phyloP scores from a whole-genome alignment of 2,888 invertebrate genomes.

The Oithona nana region DNA sequence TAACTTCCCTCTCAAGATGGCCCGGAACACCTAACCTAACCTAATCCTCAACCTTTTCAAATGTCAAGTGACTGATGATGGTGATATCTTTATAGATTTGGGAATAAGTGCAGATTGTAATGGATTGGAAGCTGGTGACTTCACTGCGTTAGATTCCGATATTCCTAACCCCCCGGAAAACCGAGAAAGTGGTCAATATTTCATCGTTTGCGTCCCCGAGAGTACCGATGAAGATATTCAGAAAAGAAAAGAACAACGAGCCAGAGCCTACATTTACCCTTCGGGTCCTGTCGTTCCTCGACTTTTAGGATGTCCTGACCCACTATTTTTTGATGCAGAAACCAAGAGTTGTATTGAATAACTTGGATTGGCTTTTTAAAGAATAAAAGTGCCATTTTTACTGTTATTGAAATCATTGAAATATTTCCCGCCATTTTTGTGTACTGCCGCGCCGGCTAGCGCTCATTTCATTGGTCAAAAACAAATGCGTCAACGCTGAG shows the following conservation, averaged over 20 bases:
- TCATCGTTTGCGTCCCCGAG: constrained; percentile 8
- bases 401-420: too few species aligned
- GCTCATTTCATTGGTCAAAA: too few species aligned
- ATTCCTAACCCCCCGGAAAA: not conserved
- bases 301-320: constrained; percentile 7
- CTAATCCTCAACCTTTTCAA: too few species aligned
- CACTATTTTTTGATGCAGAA: not conserved
- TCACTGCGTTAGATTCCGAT: not conserved
- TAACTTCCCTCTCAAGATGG: too few species aligned
- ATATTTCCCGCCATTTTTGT: too few species aligned
- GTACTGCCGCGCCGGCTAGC: too few species aligned
- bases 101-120: constrained; percentile 2
- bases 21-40: too few species aligned
- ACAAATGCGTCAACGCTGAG: too few species aligned
- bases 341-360: not conserved
- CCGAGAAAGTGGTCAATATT: not conserved
- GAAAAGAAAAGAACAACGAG: too few species aligned
- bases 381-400: too few species aligned
- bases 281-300: constrained; percentile 6
- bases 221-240: constrained; percentile 10
- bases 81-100: not conserved
- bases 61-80: not conserved
- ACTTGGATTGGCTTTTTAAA: too few species aligned
- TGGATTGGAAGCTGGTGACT: not conserved
- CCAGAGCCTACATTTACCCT: not conserved